Evolutionary conservation across 2,113 vertebrate genomes (phyloP), one percentile per base, ranked within the genome.

Genomic region (Mus pahari): DNA sequence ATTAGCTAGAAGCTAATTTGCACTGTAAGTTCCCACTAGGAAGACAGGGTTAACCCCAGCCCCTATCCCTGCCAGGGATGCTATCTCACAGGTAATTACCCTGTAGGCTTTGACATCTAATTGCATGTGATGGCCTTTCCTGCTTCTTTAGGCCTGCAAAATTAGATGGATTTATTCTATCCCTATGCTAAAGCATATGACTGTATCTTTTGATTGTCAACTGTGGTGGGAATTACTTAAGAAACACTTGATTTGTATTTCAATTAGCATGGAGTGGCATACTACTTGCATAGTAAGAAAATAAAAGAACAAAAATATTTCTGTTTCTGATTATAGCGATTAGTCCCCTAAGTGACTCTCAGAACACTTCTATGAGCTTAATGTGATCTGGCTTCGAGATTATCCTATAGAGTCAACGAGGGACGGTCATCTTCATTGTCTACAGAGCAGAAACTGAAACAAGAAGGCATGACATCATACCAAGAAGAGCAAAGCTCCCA

Each of bases 1-100:
- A 95, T 71, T 48, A 97, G 83, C 1, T 75, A 87, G 42, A 4
- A 90, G 84, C 93, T 97, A 91, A 98, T 97, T 95, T 97, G 92
- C 94, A 97, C 39, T 36, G 48, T 62, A 45, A 91, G 60, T 19
- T 70, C 96, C 96, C 83, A 93, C 89, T 95, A 12, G 91, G 89
- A 90, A 94, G 71, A 58, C 64, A 92, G 84, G 50, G 81, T 81
- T 94, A 87, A 93, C 20, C 28, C 28, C 14, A 96, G 77, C 82
- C 78, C 86, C 91, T 68, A 81, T 9, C 50, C 92, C 92, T 89
- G 28, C 96, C 86, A 58, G 68, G 92, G 89, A 77, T 94, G 90
- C 58, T 31, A 60, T 77, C 97, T 94, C 75, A 39, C 82, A 68
- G 5, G 45, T 11, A 77, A 89, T 94, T 94, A 92, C 55, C 7